These are phyloP conservation scores for Leptinotarsa defecta DNA, from an alignment of 1,140 invertebrate genomes.

Conservation along the genomic window DNA sequence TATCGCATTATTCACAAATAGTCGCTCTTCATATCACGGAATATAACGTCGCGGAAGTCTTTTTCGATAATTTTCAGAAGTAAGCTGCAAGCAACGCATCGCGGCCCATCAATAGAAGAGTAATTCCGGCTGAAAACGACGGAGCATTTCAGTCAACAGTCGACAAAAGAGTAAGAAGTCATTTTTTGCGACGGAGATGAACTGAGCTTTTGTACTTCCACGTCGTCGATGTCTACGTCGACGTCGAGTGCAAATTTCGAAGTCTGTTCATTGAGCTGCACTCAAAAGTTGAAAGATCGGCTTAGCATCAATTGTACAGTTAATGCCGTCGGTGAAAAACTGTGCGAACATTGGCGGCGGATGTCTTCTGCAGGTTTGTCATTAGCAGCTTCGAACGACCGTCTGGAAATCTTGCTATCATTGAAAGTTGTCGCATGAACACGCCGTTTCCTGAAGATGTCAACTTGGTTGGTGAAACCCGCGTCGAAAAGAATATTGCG, in stretches of 20 bases:
- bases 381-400: no score
- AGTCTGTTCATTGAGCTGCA: not conserved
- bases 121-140: not conserved
- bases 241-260: constrained; percentile 8
- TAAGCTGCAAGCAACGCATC: no score
- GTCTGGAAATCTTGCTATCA: no score
- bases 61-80: not conserved
- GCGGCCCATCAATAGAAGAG: not conserved
- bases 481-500: no score
- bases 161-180: not conserved
- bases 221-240: not conserved
- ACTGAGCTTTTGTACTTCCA: constrained; percentile 4
- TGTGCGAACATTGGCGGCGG: not conserved
- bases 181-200: not conserved
- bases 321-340: not conserved
- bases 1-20: no score
- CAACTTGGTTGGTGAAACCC: no score
- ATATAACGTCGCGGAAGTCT: not conserved
- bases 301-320: not conserved
- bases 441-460: no score
- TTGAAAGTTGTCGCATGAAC: no score
- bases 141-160: not conserved
- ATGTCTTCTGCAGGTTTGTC: not conserved
- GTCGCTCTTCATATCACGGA: no score
- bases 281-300: not conserved